A percentile compares a stretch with the other conserved stretches of the same genome.
phyloP scores from a whole-genome alignment of 92 coral and sea anemone genomes.

The Blastomussa wellsi region DNA sequence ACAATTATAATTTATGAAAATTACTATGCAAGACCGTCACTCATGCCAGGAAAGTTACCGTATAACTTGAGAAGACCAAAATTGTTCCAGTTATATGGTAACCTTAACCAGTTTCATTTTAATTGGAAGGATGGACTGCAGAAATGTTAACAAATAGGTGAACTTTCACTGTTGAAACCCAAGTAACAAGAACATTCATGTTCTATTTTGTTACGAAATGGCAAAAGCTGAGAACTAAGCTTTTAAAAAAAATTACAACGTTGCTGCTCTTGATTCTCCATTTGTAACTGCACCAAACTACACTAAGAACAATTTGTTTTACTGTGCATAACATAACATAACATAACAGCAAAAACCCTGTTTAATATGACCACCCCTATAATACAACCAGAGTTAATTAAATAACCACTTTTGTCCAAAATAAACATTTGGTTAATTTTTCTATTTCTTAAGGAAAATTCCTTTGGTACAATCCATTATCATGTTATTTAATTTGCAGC shows the following conservation, averaged over 20 bases:
- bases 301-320: not conserved
- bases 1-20: too few relatives aligned
- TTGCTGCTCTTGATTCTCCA: not conserved
- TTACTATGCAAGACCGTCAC: too few relatives aligned
- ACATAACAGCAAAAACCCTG: not conserved
- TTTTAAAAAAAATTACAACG: not conserved
- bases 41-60: too few relatives aligned
- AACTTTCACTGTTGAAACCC: not conserved
- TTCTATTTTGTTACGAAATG: not conserved
- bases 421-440: not conserved
- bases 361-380: not conserved
- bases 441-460: too few relatives aligned
- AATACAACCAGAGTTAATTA: not conserved
- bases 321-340: too few relatives aligned
- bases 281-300: not conserved
- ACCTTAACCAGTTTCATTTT: too few relatives aligned
- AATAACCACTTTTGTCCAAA: not conserved
- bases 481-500: not conserved
- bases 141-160: too few relatives aligned
- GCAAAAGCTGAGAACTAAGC: not conserved
- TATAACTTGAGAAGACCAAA: too few relatives aligned
- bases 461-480: too few relatives aligned
- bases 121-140: too few relatives aligned
- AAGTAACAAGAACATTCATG: not conserved
- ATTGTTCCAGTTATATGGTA: too few relatives aligned